phyloP scores from a whole-genome alignment of 2,888 invertebrate genomes.

The Drosophila recens region DNA sequence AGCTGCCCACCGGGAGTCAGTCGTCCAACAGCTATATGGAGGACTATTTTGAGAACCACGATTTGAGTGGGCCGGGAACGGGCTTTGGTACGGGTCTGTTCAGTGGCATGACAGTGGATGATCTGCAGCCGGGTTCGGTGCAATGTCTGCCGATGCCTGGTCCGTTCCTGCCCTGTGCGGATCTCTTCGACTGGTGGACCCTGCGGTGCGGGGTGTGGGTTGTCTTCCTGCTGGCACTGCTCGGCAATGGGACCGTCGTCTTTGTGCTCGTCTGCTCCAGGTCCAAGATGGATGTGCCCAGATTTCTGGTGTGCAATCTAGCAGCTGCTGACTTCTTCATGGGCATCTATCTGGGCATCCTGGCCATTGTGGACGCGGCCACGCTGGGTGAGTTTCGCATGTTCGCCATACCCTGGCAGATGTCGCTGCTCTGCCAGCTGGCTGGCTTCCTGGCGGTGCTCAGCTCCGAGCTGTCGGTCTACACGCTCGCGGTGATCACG shows the following conservation, averaged over 20 bases:
- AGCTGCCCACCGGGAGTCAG: constrained; percentile 56
- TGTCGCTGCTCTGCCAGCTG: constrained; percentile 95
- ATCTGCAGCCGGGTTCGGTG: constrained; percentile 82
- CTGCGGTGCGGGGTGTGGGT: constrained; percentile 98
- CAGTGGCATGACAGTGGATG: constrained; percentile 81
- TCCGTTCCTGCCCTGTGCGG: constrained; percentile 97
- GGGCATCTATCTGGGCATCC: constrained; percentile 96
- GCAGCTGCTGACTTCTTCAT: constrained; percentile 99
- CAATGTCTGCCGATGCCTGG: constrained; percentile 95
- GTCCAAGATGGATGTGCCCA: constrained; percentile 97
- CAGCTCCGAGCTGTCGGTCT: constrained; percentile 97
- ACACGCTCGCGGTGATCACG: constrained; percentile 97
- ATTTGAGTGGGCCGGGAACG: constrained; percentile 59
- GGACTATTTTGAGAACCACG: constrained; percentile 90
- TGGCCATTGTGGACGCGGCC: constrained; percentile 98
- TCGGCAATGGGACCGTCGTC: constrained; percentile 98
- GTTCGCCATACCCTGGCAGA: constrained; percentile 99
- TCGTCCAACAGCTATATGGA: constrained; percentile 87
- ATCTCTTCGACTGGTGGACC: constrained; percentile 99
- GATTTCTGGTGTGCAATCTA: constrained; percentile 98
- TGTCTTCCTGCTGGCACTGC: constrained; percentile 96
- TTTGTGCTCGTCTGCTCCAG: constrained; percentile 96
- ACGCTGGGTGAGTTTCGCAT: constrained; percentile 98
- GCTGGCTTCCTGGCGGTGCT: constrained; percentile 98
- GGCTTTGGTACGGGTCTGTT: constrained; percentile 79